Conservation (phyloP, 2,113 vertebrate species). For the Aspidoscelis tigris region DNA sequence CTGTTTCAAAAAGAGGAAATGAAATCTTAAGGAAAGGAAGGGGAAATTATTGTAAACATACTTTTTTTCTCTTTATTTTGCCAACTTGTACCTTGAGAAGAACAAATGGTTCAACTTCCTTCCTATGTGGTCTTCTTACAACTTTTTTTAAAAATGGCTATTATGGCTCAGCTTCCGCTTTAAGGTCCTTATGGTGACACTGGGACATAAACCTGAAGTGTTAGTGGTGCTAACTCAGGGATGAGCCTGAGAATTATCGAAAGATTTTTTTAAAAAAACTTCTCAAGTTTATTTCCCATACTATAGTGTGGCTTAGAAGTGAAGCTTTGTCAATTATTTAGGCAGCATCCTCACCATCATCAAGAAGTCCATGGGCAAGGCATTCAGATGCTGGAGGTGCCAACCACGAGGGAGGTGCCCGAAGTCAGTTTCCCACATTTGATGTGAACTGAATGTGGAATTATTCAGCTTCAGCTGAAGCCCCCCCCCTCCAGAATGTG, state of each 20-base stretch:
- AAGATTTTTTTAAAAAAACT: fast-evolving
- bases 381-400: too few relatives aligned
- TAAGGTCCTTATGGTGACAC: background rate
- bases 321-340: too few relatives aligned
- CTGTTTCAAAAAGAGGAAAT: conserved; percentile 43
- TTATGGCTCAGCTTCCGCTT: conserved; percentile 50
- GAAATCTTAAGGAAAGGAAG: conserved; percentile 34
- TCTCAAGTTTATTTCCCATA: background rate
- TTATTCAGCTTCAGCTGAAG: too few relatives aligned
- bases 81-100: conserved; percentile 40
- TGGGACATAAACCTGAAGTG: fast-evolving
- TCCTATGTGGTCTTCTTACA: conserved; percentile 59
- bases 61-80: conserved; percentile 57
- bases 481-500: too few relatives aligned
- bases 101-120: conserved; percentile 66
- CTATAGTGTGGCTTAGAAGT: background rate
- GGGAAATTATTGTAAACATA: conserved; percentile 59
- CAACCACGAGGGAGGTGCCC: too few relatives aligned
- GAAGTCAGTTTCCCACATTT: too few relatives aligned
- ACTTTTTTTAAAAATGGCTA: conserved; percentile 40
- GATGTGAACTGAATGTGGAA: too few relatives aligned
- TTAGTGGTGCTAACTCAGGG: background rate
- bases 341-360: too few relatives aligned
- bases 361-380: too few relatives aligned
- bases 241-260: fast-evolving